Evolutionary conservation across 2,797 vertebrate genomes (phyloP), one percentile per base, ranked within the genome.

Genomic region (Xiphorhynchus erythropygius): DNA sequence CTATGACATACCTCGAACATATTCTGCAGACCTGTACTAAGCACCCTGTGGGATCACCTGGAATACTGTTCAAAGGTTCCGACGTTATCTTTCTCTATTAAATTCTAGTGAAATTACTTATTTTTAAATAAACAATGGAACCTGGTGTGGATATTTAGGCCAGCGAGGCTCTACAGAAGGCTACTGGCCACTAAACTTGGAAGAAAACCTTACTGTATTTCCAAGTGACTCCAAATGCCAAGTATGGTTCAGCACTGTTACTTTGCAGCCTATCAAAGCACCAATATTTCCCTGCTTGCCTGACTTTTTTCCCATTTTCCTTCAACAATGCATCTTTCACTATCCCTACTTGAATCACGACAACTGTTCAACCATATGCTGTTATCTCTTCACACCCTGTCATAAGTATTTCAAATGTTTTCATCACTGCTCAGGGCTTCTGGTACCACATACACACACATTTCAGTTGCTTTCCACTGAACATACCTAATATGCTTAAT

Each of bases 291-390:
- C 69, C 67, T 21, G 25, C 33, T 19, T 86, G 80, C 60, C 84
- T 8, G 12, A 95, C 28, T 93, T 69, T 16, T 79, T 33, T 73
- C 81, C n/a, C 42, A 33, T 82, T 89, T 92, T 62, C 76, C 74
- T 79, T 89, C 81, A 89, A 84, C 84, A 89, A 92, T n/a, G 25
- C 62, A 47, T 69, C 81, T 76, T 90, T 63, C 84, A 24, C 35
- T 8, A 1, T n/a, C 81, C 78, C 59, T 50, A 4, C 86, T 90
- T 44, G 4, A 64, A 84, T 73, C 80, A 19, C 0, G 24, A 79
- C 94, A 96, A 93, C 42, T 91, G 92, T 59, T 95, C 81, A 52
- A 8, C 89, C 96, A 93, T 49, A 94, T 77, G 94, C 89, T 77
- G 81, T 65, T 90, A 62, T 44, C 59, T 80, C 75, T 67, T 87